Percentiles rank a stretch among this genome's conserved stretches.
Evolutionary conservation across 2,797 vertebrate genomes (phyloP).

Genomic region (Thunnus albacares): DNA sequence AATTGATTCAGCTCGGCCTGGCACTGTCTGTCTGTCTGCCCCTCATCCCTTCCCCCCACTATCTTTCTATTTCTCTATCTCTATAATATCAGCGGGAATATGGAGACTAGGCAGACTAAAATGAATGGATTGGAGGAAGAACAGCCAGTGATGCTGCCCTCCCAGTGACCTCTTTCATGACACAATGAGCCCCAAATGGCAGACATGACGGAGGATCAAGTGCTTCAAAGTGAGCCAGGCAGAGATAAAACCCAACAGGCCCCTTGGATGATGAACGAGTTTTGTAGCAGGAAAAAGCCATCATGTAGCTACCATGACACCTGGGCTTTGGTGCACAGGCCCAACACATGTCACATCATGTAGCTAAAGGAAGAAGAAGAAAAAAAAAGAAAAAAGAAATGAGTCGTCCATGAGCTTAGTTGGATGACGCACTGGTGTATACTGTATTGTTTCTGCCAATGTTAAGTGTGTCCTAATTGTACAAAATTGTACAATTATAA

Average conservation of each 20-base stretch:
- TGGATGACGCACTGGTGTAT: neutral
- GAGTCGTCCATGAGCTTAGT: neutral
- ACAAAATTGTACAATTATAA: neutral
- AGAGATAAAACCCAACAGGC: constrained; percentile 79
- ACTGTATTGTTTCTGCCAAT: neutral
- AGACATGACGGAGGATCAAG: constrained; percentile 81
- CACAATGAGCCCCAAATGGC: constrained; percentile 80
- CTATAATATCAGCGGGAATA: neutral
- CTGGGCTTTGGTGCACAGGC: constrained; percentile 59
- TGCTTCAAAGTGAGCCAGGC: constrained; percentile 81
- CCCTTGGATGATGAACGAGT: constrained; percentile 75
- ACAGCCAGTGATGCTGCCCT: constrained; percentile 73
- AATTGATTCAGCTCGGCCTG: constrained; percentile 94
- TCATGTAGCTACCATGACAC: constrained; percentile 74
- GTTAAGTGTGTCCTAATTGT: neutral
- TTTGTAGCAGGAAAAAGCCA: constrained; percentile 73
- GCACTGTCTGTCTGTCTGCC: constrained; percentile 87
- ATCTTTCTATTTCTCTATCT: constrained; percentile 51
- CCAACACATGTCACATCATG: constrained; percentile 69
- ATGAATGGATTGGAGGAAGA: constrained; percentile 63
- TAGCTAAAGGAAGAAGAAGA: constrained; percentile 18
- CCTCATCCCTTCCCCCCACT: constrained; percentile 48
- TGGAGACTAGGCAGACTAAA: constrained; percentile 33
- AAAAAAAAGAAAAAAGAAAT: constrained; percentile 10
- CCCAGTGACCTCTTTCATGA: constrained; percentile 79